phyloP scores from a whole-genome alignment of 2,888 invertebrate genomes.

The Melikaiella ostensackeni region DNA sequence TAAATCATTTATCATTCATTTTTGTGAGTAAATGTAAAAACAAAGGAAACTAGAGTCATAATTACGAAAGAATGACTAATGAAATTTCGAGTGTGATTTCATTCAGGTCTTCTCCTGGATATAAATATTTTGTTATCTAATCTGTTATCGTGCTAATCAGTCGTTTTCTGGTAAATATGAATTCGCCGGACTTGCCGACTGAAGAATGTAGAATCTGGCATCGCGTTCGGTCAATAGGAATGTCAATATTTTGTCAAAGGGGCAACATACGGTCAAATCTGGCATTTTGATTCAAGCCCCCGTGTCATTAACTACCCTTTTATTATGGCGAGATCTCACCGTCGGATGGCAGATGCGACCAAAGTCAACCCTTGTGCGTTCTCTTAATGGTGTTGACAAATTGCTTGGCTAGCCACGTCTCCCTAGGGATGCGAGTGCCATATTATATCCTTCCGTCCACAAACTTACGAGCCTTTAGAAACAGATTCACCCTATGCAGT shows the following conservation, averaged over 20 bases:
- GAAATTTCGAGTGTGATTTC: background rate
- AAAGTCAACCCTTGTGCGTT: conserved; percentile 72
- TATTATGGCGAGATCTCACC: conserved; percentile 67
- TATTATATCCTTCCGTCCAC: conserved; percentile 55
- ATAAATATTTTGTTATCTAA: conserved; percentile 8
- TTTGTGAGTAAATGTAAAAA: background rate
- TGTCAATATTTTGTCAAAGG: conserved; percentile 75
- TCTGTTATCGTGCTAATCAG: background rate
- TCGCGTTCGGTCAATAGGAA: conserved; percentile 58
- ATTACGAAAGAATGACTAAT: background rate
- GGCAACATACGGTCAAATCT: conserved; percentile 67
- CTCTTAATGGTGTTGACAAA: conserved; percentile 77
- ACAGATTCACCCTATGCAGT: conserved; percentile 37
- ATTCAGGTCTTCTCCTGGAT: background rate
- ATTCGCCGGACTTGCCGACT: background rate
- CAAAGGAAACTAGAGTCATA: background rate
- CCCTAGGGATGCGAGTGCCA: conserved; percentile 63
- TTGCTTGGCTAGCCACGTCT: conserved; percentile 75
- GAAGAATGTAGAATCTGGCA: conserved; percentile 50
- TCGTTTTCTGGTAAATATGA: background rate
- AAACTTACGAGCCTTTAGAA: conserved; percentile 50
- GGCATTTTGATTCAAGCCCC: conserved; percentile 61
- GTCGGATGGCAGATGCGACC: conserved; percentile 73
- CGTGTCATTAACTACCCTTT: conserved; percentile 75
- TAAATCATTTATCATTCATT: background rate